Conservation (phyloP, 1,140 invertebrate species). For the Drosophila miranda region DNA sequence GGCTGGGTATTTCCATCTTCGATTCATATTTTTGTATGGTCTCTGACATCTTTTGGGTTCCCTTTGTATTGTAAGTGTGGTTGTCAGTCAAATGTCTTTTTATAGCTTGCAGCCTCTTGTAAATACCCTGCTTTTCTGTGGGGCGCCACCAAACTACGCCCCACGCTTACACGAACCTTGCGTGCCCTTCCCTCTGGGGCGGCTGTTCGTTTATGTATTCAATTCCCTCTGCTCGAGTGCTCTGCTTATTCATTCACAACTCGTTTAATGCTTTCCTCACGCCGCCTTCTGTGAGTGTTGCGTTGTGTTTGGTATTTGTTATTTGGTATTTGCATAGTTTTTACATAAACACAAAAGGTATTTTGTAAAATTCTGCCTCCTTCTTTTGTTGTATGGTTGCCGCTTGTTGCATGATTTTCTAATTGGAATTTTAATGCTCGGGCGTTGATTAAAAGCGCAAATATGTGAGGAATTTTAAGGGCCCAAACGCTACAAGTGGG, state of each 20-base stretch:
- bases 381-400: not conserved
- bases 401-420: slow-evolving; percentile 44
- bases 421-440: slow-evolving; percentile 61
- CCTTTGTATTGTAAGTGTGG: slow-evolving; percentile 46
- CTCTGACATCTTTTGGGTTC: slow-evolving; percentile 6
- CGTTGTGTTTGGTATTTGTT: slow-evolving; percentile 27
- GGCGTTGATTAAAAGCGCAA: slow-evolving; percentile 36
- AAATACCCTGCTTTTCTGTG: too few species aligned
- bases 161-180: slow-evolving; percentile 13
- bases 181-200: slow-evolving; percentile 40
- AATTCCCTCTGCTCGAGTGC: slow-evolving; percentile 14
- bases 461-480: slow-evolving; percentile 39
- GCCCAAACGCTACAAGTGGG: slow-evolving; percentile 1
- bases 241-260: slow-evolving; percentile 58
- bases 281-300: slow-evolving; percentile 24
- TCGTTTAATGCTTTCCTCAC: slow-evolving; percentile 54
- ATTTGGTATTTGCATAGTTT: slow-evolving; percentile 50
- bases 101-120: too few species aligned
- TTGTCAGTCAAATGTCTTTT: not conserved
- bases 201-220: slow-evolving; percentile 41
- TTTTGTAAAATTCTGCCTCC: slow-evolving; percentile 36
- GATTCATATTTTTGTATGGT: slow-evolving; percentile 14
- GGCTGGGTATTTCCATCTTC: too few species aligned
- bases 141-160: not conserved
- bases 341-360: slow-evolving; percentile 52